Base-by-base conservation (phyloP, 2,797 vertebrate species). In the Hemitrygon akajei region DNA sequence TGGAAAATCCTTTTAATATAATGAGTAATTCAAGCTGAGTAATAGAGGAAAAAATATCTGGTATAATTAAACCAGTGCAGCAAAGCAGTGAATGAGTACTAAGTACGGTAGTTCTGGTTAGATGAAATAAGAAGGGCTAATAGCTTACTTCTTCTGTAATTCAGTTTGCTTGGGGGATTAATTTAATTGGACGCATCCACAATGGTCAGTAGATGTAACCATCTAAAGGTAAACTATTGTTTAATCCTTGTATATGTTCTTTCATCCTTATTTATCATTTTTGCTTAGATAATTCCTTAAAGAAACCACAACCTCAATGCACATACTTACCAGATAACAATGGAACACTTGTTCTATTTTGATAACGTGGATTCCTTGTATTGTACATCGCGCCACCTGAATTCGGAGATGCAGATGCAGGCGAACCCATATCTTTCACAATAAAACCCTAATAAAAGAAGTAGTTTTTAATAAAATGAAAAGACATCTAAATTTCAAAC, bases 281-380 rank as follows among this genome's bases (percentile, higher is more conserved):
- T 2, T 69, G 7, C n/a, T 89, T 69, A 92, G 47, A 76, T 56
- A 30, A 7, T 76, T 93, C 27, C 1, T 12, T 11, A n/a, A 75
- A 14, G 1, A 73, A 47, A 93, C 1, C 91, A 75, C 4, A 47
- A 40, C 47, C 40, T 93, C 73, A 93, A 1, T 58, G 71, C 79
- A 91, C 75, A 95, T 94, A 96, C 97, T 93, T 94, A 98, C 98
- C 98, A 97, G 97, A 95, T 94, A 96, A 77, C 63, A 97, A 94
- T 94, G 96, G 96, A 95, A 97, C 95, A 94, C 97, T 94, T 94
- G 97, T 95, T 95, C 95, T 97, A 94, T 96, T 95, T 94, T 97
- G 96, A 96, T 97, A 97, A 94, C 96, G 97, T 94, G 96, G 95
- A 94, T 96, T 96, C 94, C 96, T 96, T 95, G 96, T 94, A 94